Conservation (phyloP, 1,140 invertebrate genomes). For the Kradibia gibbosae region DNA sequence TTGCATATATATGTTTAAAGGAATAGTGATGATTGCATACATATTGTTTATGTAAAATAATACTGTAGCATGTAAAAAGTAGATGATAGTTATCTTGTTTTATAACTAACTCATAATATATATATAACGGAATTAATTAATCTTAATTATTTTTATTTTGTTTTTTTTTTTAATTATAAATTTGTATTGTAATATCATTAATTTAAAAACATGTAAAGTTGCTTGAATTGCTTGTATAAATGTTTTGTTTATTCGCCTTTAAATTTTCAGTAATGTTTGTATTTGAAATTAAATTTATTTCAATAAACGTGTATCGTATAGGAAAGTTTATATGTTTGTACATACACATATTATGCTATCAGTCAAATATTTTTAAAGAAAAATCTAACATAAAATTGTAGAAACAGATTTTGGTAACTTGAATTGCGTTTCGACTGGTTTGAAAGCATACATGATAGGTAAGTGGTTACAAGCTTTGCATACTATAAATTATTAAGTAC, state of each 20-base stretch:
- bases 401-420: not conserved
- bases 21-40: not conserved
- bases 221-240: not conserved
- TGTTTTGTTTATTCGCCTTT: not conserved
- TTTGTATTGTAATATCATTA: not conserved
- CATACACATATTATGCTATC: not conserved
- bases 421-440: not conserved
- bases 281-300: not conserved
- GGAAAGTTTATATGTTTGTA: not conserved
- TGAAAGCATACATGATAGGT: no score
- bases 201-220: not conserved
- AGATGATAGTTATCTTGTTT: conserved; percentile 1
- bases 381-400: not conserved
- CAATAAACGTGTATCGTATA: not conserved
- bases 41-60: not conserved
- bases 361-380: not conserved
- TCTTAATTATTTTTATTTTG: not conserved
- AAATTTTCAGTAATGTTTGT: not conserved
- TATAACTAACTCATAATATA: not conserved
- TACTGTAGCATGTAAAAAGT: not conserved
- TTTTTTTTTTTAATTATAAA: no score
- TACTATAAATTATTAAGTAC: no score
- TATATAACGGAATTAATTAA: not conserved
- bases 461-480: no score
- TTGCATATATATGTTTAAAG: no score